Percentiles rank a stretch among this genome's conserved stretches.
Conservation (phyloP, 2,888 invertebrate genomes). For the Lamellibrachia satsuma region DNA sequence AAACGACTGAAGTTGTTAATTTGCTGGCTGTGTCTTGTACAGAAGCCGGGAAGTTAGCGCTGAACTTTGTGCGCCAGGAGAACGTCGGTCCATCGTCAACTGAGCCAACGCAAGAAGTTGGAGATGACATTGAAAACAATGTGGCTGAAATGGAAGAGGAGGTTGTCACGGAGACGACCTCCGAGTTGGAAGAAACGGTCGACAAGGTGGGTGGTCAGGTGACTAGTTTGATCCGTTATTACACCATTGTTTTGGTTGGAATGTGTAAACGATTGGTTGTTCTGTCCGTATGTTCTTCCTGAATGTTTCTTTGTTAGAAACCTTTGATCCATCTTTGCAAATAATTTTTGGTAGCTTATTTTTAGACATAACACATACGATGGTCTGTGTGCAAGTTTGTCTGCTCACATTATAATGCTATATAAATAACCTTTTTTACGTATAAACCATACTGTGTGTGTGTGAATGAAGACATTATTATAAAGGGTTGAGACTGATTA, state of each 20-base stretch:
- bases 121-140: conserved; percentile 21
- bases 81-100: neutral
- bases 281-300: neutral
- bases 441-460: too few relatives aligned
- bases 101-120: conserved; percentile 2
- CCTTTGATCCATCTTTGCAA: too few relatives aligned
- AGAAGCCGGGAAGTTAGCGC: conserved; percentile 67
- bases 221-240: neutral
- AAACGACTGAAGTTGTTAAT: neutral
- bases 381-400: too few relatives aligned
- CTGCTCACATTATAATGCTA: too few relatives aligned
- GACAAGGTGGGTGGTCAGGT: conserved; percentile 25
- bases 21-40: conserved; percentile 31
- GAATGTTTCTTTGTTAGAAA: neutral
- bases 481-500: neutral
- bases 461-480: too few relatives aligned
- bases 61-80: conserved; percentile 60
- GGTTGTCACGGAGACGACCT: conserved; percentile 19
- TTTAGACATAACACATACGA: too few relatives aligned
- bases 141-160: neutral
- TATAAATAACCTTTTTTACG: too few relatives aligned
- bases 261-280: neutral
- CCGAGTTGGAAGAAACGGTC: conserved; percentile 21
- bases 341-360: too few relatives aligned
- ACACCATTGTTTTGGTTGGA: neutral